phyloP scores from a whole-genome alignment of 2,113 vertebrate species.

The Caracal caracal region DNA sequence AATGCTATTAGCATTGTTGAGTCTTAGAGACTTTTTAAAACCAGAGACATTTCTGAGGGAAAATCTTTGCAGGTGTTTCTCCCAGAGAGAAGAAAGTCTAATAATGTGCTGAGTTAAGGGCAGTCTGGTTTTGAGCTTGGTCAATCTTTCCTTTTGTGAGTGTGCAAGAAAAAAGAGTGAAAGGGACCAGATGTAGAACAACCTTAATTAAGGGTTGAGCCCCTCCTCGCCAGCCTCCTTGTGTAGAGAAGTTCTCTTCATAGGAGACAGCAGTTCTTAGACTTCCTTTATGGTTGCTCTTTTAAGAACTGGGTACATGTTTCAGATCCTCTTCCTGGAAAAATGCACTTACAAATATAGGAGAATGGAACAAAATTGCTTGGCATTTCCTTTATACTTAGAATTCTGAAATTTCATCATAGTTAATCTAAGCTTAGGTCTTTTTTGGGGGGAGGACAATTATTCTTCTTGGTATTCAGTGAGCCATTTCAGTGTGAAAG shows the following conservation, averaged over 20 bases:
- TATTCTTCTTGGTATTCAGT: not conserved
- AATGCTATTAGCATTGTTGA: not conserved
- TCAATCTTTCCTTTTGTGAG: not conserved
- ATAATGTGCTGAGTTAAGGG: not conserved
- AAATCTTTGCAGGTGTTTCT: constrained; percentile 8
- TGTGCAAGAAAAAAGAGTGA: not conserved
- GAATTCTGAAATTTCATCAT: constrained; percentile 20
- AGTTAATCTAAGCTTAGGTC: not conserved
- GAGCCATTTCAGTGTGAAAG: not conserved
- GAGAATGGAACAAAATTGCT: not conserved
- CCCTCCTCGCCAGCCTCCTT: not conserved
- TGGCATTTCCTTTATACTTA: constrained; percentile 38
- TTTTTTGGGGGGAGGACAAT: not conserved
- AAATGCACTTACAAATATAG: constrained; percentile 19
- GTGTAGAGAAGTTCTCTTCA: not conserved
- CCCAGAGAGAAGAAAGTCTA: constrained; percentile 4
- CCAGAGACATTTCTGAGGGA: not conserved
- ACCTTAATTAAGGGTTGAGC: not conserved
- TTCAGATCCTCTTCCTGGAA: constrained; percentile 18
- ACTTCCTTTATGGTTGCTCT: not conserved
- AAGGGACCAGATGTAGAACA: not conserved
- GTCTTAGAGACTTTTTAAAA: constrained; percentile 25
- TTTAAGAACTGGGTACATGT: not conserved
- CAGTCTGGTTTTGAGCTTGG: not conserved
- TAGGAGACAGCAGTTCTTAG: not conserved